Percentiles rank a stretch among this genome's conserved stretches.
phyloP scores from a whole-genome alignment of 2,113 vertebrate genomes.

The Cariama cristata region DNA sequence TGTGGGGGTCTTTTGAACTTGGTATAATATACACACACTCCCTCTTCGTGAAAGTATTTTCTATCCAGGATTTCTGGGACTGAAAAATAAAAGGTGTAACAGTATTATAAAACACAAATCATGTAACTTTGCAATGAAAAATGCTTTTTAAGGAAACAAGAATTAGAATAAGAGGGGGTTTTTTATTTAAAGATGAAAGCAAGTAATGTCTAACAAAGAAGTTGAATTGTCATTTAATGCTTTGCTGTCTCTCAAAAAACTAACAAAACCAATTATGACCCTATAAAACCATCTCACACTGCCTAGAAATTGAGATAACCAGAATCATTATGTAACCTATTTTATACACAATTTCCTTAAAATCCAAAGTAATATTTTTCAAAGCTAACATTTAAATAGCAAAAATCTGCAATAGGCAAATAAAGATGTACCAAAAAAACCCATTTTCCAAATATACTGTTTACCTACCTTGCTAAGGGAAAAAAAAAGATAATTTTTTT shows the following conservation, averaged over 20 bases:
- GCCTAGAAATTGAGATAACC: neutral
- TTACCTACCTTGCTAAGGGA: neutral
- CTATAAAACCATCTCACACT: neutral
- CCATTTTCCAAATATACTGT: neutral
- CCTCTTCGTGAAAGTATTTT: conserved; percentile 98
- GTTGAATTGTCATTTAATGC: neutral
- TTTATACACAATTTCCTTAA: neutral
- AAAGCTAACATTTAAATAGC: neutral
- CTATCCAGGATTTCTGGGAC: conserved; percentile 99
- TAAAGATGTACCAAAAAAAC: neutral
- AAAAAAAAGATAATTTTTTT: neutral
- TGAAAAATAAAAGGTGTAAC: conserved; percentile 66
- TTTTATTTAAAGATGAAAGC: neutral
- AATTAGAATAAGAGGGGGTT: neutral
- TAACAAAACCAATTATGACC: neutral
- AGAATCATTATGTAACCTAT: neutral
- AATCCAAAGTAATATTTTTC: neutral
- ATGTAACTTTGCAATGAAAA: neutral
- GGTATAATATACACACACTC: conserved; percentile 99
- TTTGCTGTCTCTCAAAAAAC: neutral
- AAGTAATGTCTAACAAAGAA: neutral
- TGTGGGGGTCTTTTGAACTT: conserved; percentile 99
- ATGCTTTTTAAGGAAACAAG: neutral
- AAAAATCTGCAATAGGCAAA: neutral
- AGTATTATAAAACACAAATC: neutral